Base-by-base conservation (phyloP, 2,113 vertebrate species). In the Chitala chitala region DNA sequence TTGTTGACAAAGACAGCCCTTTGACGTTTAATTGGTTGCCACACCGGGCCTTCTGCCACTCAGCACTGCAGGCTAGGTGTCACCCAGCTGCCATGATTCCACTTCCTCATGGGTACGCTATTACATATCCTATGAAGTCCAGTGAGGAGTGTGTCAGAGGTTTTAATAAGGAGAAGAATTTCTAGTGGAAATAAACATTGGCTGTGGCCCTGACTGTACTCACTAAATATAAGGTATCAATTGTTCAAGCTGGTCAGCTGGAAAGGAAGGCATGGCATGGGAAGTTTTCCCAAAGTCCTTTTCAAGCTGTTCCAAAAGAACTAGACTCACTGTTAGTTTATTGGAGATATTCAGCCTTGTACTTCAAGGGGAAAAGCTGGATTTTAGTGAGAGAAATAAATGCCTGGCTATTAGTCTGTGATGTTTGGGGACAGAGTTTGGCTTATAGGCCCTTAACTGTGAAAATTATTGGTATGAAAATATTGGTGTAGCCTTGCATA, bases 1-100 rank as follows among this genome's bases (percentile, higher is more conserved):
- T 76, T 68, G 79, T 85, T 77, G 73, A 73, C 78, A 44, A 13
- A 9, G 56, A 54, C 36, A 20, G 29, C 40, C n/a, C 17, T 6
- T 4, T 22, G 51, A 56, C 51, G n/a, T 71, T 56, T 42, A 54
- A 71, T 71, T 50, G 36, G 69, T 54, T 8, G 22, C 53, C 69
- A 59, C 12, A 8, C 22, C 20, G 13, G 42, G n/a, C 33, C n/a
- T 31, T 20, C 17, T 17, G 13, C 12, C 9, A 22, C 51, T 40
- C 26, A 22, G 17, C 68, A 54, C n/a, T 48, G 1, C 68, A 15
- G 26, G n/a, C 29, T 53, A 22, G n/a, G n/a, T n/a, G n/a, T n/a
- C n/a, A n/a, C n/a, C n/a, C n/a, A 1, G 4, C 36, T 71, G 31
- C 31, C 33, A 26, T 29, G n/a, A 56, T 55, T 36, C 53, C 12